phyloP scores from a whole-genome alignment of 2,113 vertebrate genomes.

The Hippocampus zosterae region DNA sequence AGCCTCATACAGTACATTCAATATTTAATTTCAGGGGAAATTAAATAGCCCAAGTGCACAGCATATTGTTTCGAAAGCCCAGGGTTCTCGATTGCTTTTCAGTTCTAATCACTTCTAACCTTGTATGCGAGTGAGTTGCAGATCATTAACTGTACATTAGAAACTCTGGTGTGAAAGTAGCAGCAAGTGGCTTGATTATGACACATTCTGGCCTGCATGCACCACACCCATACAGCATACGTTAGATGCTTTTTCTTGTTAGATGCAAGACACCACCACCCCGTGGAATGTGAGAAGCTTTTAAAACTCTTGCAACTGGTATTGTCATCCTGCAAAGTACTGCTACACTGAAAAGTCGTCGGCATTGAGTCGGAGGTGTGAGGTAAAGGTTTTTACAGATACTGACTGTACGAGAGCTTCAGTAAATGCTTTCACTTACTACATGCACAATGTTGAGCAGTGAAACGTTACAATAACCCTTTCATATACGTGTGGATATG shows the following conservation, averaged over 20 bases:
- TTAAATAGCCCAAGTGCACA: neutral
- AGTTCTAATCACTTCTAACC: constrained; percentile 16
- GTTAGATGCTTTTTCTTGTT: constrained; percentile 17
- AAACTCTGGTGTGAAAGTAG: constrained; percentile 28
- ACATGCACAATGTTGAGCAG: no score
- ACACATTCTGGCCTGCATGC: neutral
- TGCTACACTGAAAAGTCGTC: no score
- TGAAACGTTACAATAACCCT: no score
- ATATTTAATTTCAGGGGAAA: neutral
- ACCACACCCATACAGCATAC: constrained; percentile 16
- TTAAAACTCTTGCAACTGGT: neutral
- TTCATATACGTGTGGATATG: no score
- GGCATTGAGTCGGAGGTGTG: no score
- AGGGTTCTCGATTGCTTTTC: neutral
- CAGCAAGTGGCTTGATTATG: constrained; percentile 27
- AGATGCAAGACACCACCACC: constrained; percentile 13
- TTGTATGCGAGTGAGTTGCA: constrained; percentile 26
- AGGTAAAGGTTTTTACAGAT: no score
- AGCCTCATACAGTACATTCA: constrained; percentile 34
- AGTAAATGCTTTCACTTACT: no score
- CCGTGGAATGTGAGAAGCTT: neutral
- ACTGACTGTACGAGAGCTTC: no score
- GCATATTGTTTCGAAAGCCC: neutral
- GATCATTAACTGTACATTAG: constrained; percentile 46
- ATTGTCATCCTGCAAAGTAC: neutral